A percentile compares a stretch with the other conserved stretches of the same genome.
phyloP scores from a whole-genome alignment of 1,140 invertebrate species.

The Drosophila pandora region DNA sequence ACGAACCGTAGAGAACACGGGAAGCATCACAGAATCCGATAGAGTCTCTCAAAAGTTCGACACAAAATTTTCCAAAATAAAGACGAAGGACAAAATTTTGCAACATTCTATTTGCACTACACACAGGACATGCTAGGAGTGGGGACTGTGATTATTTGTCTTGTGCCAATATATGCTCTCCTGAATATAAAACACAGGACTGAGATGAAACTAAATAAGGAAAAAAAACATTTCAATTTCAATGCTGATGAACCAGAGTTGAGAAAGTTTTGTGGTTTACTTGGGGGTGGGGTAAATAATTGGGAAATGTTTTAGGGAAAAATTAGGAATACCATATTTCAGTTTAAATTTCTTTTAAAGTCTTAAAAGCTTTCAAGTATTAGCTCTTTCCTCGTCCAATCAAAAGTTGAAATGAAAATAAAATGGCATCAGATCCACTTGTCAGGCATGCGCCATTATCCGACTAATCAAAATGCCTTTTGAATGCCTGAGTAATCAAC shows the following conservation, averaged over 20 bases:
- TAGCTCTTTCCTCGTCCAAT: constrained; percentile 28
- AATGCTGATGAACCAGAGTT: constrained; percentile 52
- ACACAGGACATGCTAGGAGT: constrained; percentile 10
- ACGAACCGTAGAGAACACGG: constrained; percentile 41
- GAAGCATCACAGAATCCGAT: constrained; percentile 28
- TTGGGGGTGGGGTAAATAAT: constrained; percentile 8
- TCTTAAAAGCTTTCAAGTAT: constrained; percentile 19
- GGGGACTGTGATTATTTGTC: constrained; percentile 48
- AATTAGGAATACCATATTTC: neutral
- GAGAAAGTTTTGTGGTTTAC: constrained; percentile 7
- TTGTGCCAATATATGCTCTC: constrained; percentile 53
- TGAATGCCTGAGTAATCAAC: constrained; percentile 74
- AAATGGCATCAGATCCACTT: constrained; percentile 47
- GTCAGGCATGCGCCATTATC: constrained; percentile 62
- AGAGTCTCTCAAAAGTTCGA: constrained; percentile 3
- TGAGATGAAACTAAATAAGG: constrained; percentile 31
- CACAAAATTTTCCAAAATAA: constrained; percentile 15
- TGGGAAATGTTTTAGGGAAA: too few relatives aligned
- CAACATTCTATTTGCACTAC: constrained; percentile 50
- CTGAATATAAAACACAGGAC: constrained; percentile 50
- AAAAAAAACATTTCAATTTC: constrained; percentile 35
- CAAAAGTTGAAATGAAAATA: constrained; percentile 57
- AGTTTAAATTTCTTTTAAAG: neutral
- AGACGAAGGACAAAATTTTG: constrained; percentile 23
- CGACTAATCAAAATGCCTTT: constrained; percentile 79